Evolutionary conservation across 1,140 invertebrate species (phyloP), one percentile per base, ranked within the genome.

Genomic region (Ladona fulva): DNA sequence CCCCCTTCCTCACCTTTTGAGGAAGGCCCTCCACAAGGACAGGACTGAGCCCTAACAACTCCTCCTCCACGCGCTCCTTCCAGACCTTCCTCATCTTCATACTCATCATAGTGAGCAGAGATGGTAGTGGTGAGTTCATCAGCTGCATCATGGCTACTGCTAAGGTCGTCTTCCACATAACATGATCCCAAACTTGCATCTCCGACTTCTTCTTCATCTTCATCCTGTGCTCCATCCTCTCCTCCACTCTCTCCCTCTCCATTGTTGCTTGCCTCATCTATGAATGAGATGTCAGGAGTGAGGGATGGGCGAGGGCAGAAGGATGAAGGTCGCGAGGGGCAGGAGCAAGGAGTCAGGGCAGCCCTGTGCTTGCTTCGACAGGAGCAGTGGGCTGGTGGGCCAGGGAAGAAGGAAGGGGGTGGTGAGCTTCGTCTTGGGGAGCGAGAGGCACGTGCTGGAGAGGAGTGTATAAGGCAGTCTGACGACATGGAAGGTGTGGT

Each of bases 221-320:
- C 52, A 66, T 3, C 3, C 19, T 52, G 10, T 44, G 78, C 77
- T 42, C 78, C 79, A 16, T 42, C 77, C 29, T 78, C 74, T 16
- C 78, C 78, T 8, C 77, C 78, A 24, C 76, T 75, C 16, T 25
- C 73, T 42, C 77, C 76, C 37, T 77, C 73, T 24, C 76, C 76
- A 42, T 66, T 77, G 10, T 73, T 77, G 78, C 78, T 79, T n/a
- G 59, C 77, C 29, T 82, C 82, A 37, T 83, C 82, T 24, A 83
- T 83, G 76, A 82, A 83, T 22, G 78, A 82, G 66, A 79, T 81
- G 74, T 79, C 80, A 24, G 80, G 78, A 14, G 42, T 52, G 6
- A 75, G 14, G 16, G 42, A 44, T 1, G 77, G 52, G 52, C n/a
- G 75, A 42, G 25, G 19, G 25, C 75, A 37, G 25, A n/a, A 29